These are phyloP conservation scores for Philaethria dido DNA, from an alignment of 2,888 invertebrate species.

Conservation along the genomic window DNA sequence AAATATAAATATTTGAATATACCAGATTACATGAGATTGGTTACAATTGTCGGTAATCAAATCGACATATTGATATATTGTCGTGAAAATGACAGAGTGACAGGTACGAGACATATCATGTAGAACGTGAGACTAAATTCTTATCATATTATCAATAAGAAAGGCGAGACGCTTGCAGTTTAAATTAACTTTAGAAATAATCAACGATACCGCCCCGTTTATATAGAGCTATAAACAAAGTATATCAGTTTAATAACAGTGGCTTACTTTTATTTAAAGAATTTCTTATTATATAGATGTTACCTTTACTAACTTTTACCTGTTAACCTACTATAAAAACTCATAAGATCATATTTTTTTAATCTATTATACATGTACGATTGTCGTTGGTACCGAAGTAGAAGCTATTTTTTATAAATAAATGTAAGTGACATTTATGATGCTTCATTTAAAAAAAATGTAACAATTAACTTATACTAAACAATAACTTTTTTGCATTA, in stretches of 20 bases:
- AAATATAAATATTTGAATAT: constrained; percentile 11
- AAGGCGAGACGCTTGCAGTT: background rate
- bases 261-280: too few relatives aligned
- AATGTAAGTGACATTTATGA: too few relatives aligned
- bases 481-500: too few relatives aligned
- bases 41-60: constrained; percentile 27
- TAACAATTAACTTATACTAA: too few relatives aligned
- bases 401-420: too few relatives aligned
- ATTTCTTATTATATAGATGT: too few relatives aligned
- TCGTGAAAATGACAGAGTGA: constrained; percentile 51
- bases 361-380: too few relatives aligned
- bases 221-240: background rate
- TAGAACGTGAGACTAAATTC: constrained; percentile 66
- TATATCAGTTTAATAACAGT: background rate
- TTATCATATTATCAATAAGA: constrained; percentile 55
- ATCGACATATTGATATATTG: constrained; percentile 56
- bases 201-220: background rate
- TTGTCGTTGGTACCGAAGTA: too few relatives aligned
- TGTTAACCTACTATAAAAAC: too few relatives aligned
- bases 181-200: background rate
- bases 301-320: too few relatives aligned
- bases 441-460: too few relatives aligned
- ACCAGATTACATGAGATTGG: constrained; percentile 22
- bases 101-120: constrained; percentile 62
- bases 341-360: too few relatives aligned